Conservation (phyloP, 2,888 invertebrate species). For the Arctia plantaginis region DNA sequence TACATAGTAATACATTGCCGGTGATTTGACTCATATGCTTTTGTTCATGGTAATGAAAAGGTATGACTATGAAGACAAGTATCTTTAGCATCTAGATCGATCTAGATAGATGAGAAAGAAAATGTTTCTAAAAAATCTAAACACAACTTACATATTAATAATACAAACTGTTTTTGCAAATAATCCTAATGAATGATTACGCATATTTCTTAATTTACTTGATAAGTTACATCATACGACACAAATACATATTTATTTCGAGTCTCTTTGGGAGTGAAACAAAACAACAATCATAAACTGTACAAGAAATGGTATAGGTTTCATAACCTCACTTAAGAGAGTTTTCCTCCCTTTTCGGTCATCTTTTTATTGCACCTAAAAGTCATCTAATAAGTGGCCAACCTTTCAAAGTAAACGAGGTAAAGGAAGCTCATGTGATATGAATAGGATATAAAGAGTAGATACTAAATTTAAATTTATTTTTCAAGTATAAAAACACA, state of each 20-base stretch:
- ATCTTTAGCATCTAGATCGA: no score
- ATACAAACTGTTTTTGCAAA: neutral
- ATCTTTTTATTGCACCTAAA: conserved; percentile 24
- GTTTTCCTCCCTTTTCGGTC: conserved; percentile 21
- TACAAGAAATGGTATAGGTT: conserved; percentile 16
- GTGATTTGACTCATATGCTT: no score
- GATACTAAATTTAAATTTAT: no score
- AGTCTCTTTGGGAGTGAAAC: conserved; percentile 19
- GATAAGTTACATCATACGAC: neutral
- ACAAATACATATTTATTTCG: neutral
- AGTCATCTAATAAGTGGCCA: conserved; percentile 15
- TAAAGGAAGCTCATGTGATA: neutral
- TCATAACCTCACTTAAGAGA: conserved; percentile 22
- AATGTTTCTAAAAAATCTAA: neutral
- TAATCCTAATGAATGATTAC: neutral
- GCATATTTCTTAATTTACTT: neutral
- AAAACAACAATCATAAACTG: conserved; percentile 10
- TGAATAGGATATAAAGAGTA: neutral
- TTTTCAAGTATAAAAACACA: neutral
- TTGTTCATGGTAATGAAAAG: no score
- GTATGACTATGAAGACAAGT: no score
- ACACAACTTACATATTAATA: neutral
- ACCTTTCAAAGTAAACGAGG: neutral
- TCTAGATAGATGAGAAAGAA: no score
- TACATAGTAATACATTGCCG: no score